These are phyloP conservation scores for Drosophila quadrilineata DNA, from an alignment of 1,140 invertebrate species.

Conservation along the genomic window DNA sequence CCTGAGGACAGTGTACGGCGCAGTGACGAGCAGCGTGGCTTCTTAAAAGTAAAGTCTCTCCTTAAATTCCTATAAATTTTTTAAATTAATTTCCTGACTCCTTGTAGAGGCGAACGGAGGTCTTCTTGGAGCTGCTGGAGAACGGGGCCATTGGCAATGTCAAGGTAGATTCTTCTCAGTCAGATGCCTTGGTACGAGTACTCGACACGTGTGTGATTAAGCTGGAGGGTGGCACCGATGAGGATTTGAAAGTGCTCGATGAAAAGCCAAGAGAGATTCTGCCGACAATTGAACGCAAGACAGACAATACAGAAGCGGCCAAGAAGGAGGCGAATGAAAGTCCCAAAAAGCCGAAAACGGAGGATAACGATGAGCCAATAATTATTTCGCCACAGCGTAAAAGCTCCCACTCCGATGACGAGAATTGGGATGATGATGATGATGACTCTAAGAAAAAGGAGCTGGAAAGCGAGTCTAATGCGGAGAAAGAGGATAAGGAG, in stretches of 20 bases:
- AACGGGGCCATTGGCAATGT: slow-evolving; percentile 89
- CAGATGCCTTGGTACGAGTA: slow-evolving; percentile 92
- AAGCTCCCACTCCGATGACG: slow-evolving; percentile 65
- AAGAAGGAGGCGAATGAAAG: slow-evolving; percentile 70
- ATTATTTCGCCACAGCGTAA: slow-evolving; percentile 50
- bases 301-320: slow-evolving; percentile 44
- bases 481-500: slow-evolving; percentile 7
- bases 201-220: slow-evolving; percentile 98
- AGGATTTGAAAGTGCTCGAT: slow-evolving; percentile 93
- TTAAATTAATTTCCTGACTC: not conserved
- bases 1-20: slow-evolving; percentile 96
- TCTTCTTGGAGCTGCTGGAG: slow-evolving; percentile 93
- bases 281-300: slow-evolving; percentile 37
- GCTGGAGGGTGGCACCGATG: slow-evolving; percentile 97
- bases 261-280: slow-evolving; percentile 82
- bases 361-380: slow-evolving; percentile 63
- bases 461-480: not conserved
- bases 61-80: not conserved
- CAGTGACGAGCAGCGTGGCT: slow-evolving; percentile 92
- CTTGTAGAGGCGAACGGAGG: slow-evolving; percentile 88
- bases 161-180: slow-evolving; percentile 93
- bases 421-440: slow-evolving; percentile 82
- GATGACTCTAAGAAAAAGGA: not conserved
- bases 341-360: slow-evolving; percentile 43
- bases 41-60: slow-evolving; percentile 87